Evolutionary conservation across 2,797 vertebrate species (phyloP).

Genomic region (Dipus sagitta): DNA sequence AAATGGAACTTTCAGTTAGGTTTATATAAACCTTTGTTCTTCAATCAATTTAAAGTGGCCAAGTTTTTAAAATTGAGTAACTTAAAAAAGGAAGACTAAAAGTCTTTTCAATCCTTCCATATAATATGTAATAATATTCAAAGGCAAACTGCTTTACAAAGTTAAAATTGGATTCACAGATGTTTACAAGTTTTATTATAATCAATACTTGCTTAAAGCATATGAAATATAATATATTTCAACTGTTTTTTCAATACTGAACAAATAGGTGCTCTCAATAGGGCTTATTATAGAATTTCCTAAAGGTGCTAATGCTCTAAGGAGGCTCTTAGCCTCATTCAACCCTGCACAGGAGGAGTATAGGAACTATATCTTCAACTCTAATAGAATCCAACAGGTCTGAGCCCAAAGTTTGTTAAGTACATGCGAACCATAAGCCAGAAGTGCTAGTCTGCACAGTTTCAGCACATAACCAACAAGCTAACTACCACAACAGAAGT

Average conservation of each 20-base stretch:
- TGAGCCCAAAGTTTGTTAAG: background rate
- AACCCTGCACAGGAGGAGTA: background rate
- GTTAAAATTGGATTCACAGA: background rate
- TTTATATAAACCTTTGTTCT: background rate
- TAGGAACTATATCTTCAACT: background rate
- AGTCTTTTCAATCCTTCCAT: background rate
- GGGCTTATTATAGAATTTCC: background rate
- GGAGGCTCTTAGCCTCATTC: background rate
- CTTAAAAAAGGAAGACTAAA: background rate
- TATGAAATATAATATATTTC: background rate
- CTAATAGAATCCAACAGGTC: background rate
- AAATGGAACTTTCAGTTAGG: constrained; percentile 25
- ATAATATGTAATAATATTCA: background rate
- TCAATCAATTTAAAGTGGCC: constrained; percentile 10
- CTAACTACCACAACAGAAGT: background rate
- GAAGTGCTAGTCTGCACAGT: background rate
- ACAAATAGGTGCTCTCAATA: background rate
- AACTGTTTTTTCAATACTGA: constrained; percentile 9
- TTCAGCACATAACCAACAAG: background rate
- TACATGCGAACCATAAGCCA: background rate
- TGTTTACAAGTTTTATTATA: constrained; percentile 31
- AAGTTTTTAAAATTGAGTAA: constrained; percentile 25
- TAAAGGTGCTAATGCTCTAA: background rate
- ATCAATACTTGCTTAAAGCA: constrained; percentile 7
- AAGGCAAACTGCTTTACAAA: constrained; percentile 24